phyloP scores from a whole-genome alignment of 2,113 vertebrate genomes.

The Pitta sordida region DNA sequence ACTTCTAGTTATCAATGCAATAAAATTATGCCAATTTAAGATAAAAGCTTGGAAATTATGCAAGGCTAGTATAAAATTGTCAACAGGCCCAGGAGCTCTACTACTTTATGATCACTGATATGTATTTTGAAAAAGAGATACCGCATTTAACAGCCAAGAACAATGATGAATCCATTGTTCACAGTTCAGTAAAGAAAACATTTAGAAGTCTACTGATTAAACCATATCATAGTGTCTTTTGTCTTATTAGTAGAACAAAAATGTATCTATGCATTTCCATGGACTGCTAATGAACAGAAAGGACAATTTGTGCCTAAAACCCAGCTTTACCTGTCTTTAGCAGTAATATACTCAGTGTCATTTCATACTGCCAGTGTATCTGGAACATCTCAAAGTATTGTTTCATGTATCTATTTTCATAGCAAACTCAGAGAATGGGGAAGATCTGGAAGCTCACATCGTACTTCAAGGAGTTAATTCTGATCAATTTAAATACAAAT shows the following conservation, averaged over 20 bases:
- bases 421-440: not conserved
- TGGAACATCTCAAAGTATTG: not conserved
- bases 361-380: not conserved
- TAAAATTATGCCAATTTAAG: slow-evolving; percentile 40
- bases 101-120: not conserved
- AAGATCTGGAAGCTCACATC: not conserved
- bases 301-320: not conserved
- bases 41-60: slow-evolving; percentile 36
- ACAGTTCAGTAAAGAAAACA: not conserved
- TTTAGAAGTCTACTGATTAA: not conserved
- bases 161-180: not conserved
- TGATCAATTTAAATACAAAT: not conserved
- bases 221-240: not conserved
- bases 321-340: not conserved
- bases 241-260: not conserved
- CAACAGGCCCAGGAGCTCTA: not conserved
- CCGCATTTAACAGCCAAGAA: not conserved
- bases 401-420: not conserved
- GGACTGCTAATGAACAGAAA: not conserved
- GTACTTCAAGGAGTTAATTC: not conserved
- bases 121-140: not conserved
- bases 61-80: slow-evolving; percentile 45
- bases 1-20: slow-evolving; percentile 76
- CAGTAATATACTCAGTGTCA: not conserved
- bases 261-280: not conserved